phyloP scores from a whole-genome alignment of 1,140 invertebrate species.

The Sycophila sp. region DNA sequence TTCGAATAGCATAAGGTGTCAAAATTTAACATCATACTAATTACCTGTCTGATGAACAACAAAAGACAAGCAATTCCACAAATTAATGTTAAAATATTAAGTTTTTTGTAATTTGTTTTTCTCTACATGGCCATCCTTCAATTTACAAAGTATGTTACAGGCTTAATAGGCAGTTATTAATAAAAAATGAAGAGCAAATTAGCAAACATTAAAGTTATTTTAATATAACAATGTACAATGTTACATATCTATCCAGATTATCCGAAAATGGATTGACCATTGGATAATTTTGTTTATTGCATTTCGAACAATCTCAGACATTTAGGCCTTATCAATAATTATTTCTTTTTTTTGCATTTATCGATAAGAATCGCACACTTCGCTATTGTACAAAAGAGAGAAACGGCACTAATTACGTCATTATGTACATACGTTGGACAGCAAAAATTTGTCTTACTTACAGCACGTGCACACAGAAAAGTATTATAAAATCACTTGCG shows the following conservation, averaged over 20 bases:
- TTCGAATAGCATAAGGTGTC: too few species aligned
- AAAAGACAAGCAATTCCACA: too few species aligned
- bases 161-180: too few species aligned
- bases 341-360: constrained; percentile 1
- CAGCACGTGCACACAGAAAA: neutral
- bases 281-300: constrained; percentile 1
- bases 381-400: constrained; percentile 19
- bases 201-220: constrained; percentile 3
- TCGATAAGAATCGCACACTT: too few species aligned
- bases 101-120: too few species aligned
- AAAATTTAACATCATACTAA: too few species aligned
- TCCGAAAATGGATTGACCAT: neutral
- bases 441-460: neutral
- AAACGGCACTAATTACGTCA: constrained; percentile 9
- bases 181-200: neutral
- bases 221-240: constrained; percentile 1
- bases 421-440: constrained; percentile 12
- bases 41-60: too few species aligned
- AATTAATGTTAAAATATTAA: too few species aligned
- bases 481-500: neutral
- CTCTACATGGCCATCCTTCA: too few species aligned
- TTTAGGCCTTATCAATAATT: constrained; percentile 13
- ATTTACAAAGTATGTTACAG: too few species aligned
- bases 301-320: neutral
- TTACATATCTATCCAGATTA: neutral